phyloP scores from a whole-genome alignment of 2,113 vertebrate species.

The Coturnix japonica region DNA sequence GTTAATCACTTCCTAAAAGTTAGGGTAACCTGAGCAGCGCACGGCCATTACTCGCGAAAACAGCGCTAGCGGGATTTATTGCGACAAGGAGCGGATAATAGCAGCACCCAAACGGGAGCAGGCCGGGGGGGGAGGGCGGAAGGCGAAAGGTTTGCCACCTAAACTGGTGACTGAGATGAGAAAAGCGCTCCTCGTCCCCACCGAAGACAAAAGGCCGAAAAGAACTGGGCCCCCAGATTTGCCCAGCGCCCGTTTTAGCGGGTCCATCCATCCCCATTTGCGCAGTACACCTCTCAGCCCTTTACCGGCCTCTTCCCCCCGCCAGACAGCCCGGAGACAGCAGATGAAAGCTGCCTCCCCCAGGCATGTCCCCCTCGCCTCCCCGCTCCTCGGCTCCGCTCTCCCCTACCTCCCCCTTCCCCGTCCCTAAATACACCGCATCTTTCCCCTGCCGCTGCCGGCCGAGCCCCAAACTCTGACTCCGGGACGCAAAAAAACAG shows the following conservation, averaged over 20 bases:
- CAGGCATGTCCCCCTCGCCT: background rate
- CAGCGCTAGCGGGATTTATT: slow-evolving; percentile 9
- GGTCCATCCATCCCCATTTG: background rate
- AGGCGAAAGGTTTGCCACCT: slow-evolving; percentile 30
- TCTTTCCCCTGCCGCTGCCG: slow-evolving; percentile 45
- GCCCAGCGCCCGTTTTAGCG: background rate
- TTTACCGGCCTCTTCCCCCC: background rate
- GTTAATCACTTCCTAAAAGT: slow-evolving; percentile 65
- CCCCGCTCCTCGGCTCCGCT: background rate
- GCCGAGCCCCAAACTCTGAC: slow-evolving; percentile 47
- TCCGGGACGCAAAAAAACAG: background rate
- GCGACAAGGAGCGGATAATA: background rate
- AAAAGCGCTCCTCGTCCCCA: slow-evolving; percentile 27
- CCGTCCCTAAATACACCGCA: background rate
- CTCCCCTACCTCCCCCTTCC: background rate
- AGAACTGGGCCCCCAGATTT: background rate
- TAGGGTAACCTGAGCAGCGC: slow-evolving; percentile 40
- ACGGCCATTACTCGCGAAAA: background rate
- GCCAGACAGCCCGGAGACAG: background rate
- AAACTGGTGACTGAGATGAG: slow-evolving; percentile 29
- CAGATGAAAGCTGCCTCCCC: background rate
- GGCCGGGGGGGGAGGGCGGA: background rate
- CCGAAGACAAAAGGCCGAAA: slow-evolving; percentile 23
- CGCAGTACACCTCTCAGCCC: slow-evolving; percentile 30
- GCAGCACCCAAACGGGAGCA: background rate